Conservation (phyloP, 2,797 vertebrate genomes). For the Neosilurus hyrtlii region DNA sequence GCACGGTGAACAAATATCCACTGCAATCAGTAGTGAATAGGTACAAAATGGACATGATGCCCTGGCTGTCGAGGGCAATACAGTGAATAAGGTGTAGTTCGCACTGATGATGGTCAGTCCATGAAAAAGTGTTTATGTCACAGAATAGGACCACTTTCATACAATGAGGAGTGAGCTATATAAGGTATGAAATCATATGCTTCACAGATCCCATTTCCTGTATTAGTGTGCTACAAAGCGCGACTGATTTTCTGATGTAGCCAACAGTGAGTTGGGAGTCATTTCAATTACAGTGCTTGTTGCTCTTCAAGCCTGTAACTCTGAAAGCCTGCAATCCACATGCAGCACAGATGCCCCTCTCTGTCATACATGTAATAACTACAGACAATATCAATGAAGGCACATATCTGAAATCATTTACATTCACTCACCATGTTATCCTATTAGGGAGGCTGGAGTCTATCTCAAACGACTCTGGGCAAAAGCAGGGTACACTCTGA, state of each 20-base stretch:
- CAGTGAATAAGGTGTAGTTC: background rate
- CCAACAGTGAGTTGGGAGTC: background rate
- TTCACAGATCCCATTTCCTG: background rate
- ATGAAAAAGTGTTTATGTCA: background rate
- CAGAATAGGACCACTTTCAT: background rate
- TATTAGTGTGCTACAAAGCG: background rate
- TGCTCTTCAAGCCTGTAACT: background rate
- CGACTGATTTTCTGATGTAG: background rate
- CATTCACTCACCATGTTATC: too few species aligned
- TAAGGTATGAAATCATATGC: background rate
- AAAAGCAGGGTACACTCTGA: too few species aligned
- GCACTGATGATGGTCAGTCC: background rate
- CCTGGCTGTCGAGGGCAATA: background rate
- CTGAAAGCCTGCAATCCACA: background rate
- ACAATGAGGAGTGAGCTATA: background rate
- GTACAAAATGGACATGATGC: background rate
- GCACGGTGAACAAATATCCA: background rate
- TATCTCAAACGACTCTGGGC: too few species aligned
- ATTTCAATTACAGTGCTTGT: conserved; percentile 16
- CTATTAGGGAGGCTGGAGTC: too few species aligned
- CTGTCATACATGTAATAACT: background rate
- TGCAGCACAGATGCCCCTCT: background rate
- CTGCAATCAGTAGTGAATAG: conserved; percentile 16
- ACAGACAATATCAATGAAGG: background rate
- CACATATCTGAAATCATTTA: background rate